Percentiles rank a stretch among this genome's conserved stretches.
Conservation (phyloP, 2,113 vertebrate genomes). For the Spea multiplicata region DNA sequence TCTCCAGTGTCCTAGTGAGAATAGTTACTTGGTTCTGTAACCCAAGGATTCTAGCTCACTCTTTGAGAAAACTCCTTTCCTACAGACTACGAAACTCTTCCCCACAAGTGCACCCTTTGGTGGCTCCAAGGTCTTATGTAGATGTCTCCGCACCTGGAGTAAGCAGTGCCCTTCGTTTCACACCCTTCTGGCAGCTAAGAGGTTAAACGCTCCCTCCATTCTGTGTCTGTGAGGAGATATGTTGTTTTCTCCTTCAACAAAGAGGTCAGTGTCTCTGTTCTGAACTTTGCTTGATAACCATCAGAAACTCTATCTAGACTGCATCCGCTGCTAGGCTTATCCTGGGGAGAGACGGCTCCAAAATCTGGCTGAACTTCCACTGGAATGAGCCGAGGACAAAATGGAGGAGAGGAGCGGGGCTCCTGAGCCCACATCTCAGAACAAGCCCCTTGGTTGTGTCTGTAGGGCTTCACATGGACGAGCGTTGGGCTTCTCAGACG, state of each 20-base stretch:
- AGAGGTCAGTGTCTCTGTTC: constrained; percentile 64
- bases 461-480: too few species aligned
- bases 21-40: too few species aligned
- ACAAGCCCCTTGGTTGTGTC: too few species aligned
- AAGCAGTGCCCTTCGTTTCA: background rate
- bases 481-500: too few species aligned
- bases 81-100: too few species aligned
- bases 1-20: too few species aligned
- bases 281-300: constrained; percentile 56
- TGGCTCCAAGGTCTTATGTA: too few species aligned
- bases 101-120: too few species aligned
- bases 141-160: background rate
- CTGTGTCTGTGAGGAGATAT: constrained; percentile 45
- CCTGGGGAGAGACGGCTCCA: constrained; percentile 43
- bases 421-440: too few species aligned
- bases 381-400: background rate
- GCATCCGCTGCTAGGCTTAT: constrained; percentile 54
- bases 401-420: background rate
- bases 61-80: too few species aligned
- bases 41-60: too few species aligned
- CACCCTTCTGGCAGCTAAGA: background rate
- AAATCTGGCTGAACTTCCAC: constrained; percentile 26
- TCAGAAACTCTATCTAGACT: constrained; percentile 64
- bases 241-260: constrained; percentile 64
- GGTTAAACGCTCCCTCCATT: constrained; percentile 1